Conservation (phyloP, 1,140 invertebrate genomes). For the Leptinotarsa defecta region DNA sequence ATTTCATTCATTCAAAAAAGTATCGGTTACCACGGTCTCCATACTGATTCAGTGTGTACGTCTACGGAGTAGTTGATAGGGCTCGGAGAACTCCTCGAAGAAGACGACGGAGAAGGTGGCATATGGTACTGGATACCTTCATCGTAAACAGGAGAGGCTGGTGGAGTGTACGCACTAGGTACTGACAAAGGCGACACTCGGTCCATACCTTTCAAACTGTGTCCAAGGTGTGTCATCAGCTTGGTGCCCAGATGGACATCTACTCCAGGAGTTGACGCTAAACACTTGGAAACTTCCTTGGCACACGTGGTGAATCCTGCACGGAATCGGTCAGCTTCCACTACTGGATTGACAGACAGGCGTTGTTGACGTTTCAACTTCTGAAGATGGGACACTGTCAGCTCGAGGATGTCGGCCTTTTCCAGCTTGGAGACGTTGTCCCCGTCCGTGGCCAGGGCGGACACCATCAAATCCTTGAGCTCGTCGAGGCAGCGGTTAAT, state of each 20-base stretch:
- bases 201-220: conserved; percentile 79
- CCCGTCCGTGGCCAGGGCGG: conserved; percentile 80
- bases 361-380: conserved; percentile 75
- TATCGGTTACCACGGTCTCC: conserved; percentile 67
- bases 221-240: conserved; percentile 84
- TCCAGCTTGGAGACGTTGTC: conserved; percentile 91
- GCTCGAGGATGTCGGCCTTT: conserved; percentile 95
- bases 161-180: conserved; percentile 59
- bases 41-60: conserved; percentile 58
- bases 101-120: conserved; percentile 67
- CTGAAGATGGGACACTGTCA: conserved; percentile 90
- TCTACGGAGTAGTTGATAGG: conserved; percentile 30
- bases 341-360: conserved; percentile 68
- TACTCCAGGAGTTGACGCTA: conserved; percentile 81
- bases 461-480: conserved; percentile 89
- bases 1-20: neutral
- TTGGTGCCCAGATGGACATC: conserved; percentile 83
- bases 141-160: conserved; percentile 60
- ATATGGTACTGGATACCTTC: conserved; percentile 57
- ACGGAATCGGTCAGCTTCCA: conserved; percentile 81
- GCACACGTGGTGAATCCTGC: conserved; percentile 91
- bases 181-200: conserved; percentile 60
- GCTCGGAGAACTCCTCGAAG: conserved; percentile 57
- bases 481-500: conserved; percentile 94
- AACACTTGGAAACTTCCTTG: conserved; percentile 85